A percentile compares a stretch with the other conserved stretches of the same genome.
phyloP scores from a whole-genome alignment of 2,888 invertebrate species.

The Beris morrisii region DNA sequence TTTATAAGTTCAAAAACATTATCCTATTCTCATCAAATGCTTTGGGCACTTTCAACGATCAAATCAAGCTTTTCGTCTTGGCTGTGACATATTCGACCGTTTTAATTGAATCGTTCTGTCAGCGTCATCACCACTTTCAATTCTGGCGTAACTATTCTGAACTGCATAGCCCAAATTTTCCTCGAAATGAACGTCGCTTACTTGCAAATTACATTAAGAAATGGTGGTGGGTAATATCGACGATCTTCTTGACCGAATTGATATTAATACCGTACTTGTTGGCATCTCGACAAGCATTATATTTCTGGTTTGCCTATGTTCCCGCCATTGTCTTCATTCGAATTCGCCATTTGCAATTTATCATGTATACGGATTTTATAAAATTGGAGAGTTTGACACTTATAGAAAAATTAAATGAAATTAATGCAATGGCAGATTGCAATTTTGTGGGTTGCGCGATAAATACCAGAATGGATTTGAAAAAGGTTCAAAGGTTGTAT shows the following conservation, averaged over 20 bases:
- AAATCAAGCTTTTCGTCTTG: neutral
- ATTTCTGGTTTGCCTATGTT: neutral
- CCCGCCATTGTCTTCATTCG: neutral
- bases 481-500: neutral
- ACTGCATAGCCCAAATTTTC: neutral
- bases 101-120: constrained; percentile 3
- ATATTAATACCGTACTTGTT: neutral
- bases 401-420: neutral
- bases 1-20: neutral
- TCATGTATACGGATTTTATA: constrained; percentile 8
- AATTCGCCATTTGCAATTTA: constrained; percentile 12
- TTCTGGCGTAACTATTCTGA: neutral
- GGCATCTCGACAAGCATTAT: neutral
- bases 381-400: constrained; percentile 1
- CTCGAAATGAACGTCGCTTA: neutral
- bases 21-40: neutral
- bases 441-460: neutral
- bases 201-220: neutral
- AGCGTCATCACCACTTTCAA: neutral
- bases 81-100: neutral
- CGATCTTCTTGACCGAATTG: neutral
- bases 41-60: constrained; percentile 6
- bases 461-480: neutral
- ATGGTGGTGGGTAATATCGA: neutral
- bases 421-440: neutral